Base-by-base conservation (phyloP, 35 echinoderm and acorn worm genomes). In the Apostichopus parvimensis region DNA sequence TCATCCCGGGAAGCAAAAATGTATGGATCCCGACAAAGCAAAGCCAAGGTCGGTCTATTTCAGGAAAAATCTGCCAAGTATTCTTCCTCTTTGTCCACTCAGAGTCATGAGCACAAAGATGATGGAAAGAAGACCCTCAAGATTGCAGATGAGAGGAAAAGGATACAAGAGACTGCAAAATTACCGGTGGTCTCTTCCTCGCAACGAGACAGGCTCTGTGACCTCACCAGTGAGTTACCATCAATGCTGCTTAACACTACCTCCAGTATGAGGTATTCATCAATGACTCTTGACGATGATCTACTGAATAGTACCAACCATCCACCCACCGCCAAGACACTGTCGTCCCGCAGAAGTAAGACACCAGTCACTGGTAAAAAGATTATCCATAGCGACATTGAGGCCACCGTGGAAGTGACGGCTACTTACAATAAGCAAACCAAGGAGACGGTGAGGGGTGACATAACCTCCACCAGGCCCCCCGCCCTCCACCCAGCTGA, bases 21-120 rank as follows among this genome's bases (percentile, higher is more conserved):
- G 81, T 21, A 58, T 58, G 55, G 64, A 1, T 88, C 86, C 7
- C 71, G 14, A 21, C 8, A 7, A 9, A 53, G 61, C 62, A 88
- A 88, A 88, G 86, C 86, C 20, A 88, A 88, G 21, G 64, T 72
- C 2, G 86, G 86, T 6, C 64, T 88, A 20, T 88, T 88, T 28
- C 60, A 88, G 64, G 7, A 8, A 54, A 66, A 88, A 13, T n/a
- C 64, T 54, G 57, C 17, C 6, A 17, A 25, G 1, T 6, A 7
- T 58, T 20, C 55, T n/a, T 20, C 52, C 20, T 80, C 78, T 53
- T 7, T n/a, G 10, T 0, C 21, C 57, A 87, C 5, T 72, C 24
- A 4, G 9, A 4, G 52, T n/a, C 61, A 73, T 25, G 25, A 13
- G 0, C 23, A 34, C 11, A 66, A 23, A 13, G 62, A 52, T 45